Base-by-base conservation (phyloP, 1,140 invertebrate species). In the Cyclina sinensis region DNA sequence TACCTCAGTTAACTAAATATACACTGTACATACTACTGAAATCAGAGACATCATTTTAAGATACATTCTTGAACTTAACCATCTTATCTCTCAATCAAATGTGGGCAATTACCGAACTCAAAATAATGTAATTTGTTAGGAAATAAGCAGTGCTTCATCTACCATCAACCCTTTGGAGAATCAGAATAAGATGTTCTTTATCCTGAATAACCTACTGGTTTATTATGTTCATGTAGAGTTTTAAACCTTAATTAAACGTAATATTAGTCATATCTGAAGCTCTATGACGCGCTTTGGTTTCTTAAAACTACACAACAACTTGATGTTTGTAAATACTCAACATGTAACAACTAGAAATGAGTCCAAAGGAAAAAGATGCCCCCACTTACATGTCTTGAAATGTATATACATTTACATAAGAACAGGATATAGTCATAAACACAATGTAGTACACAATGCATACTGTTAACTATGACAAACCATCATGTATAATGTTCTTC, bases 401-500 rank as follows among this genome's bases (percentile, higher is more conserved):
- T 57, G 51, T 57, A 57, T 57, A 57, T 57, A 57, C 51, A 57
- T 57, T 57, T 57, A 57, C 51, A 57, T 57, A 57, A 57, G 51
- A 57, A 57, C 51, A 57, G 51, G 51, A 57, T 57, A 57, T 57
- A 57, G 51, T 57, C 51, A 57, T 57, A 57, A 57, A 57, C 51
- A 57, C 51, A 57, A 57, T 57, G 51, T 57, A 57, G 51, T 57
- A 57, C 51, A 57, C 51, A 57, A 57, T 57, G 51, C 51, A 57
- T 57, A 57, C 51, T 57, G 51, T 57, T 57, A 57, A 57, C 51
- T 57, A 57, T n/a, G 51, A 57, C 51, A 57, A 57, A 57, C 51
- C 51, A 57, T 57, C 51, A 57, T 57, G 51, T 57, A 57, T 57
- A 57, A 57, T 57, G 51, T 57, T 57, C 51, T 57, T 57, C 51